Conservation (phyloP, 2,113 vertebrate genomes). For the Rissa tridactyla region DNA sequence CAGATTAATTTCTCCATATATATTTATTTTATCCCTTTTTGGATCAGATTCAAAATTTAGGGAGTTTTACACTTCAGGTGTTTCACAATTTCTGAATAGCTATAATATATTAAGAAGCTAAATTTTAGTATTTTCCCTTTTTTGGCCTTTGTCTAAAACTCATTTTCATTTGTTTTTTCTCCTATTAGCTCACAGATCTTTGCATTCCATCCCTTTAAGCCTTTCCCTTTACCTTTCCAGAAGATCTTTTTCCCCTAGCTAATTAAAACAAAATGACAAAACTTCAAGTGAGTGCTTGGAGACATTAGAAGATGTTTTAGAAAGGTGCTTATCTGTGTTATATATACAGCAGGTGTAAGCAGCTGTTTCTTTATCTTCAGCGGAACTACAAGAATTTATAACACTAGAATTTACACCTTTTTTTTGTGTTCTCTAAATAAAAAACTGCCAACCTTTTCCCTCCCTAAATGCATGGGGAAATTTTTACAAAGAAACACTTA, state of each 20-base stretch:
- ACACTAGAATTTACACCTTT: neutral
- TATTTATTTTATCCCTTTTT: neutral
- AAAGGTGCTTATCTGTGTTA: neutral
- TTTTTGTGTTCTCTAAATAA: neutral
- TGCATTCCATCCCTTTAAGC: neutral
- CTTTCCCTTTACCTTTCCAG: neutral
- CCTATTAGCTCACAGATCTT: neutral
- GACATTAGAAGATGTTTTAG: neutral
- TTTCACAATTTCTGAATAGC: neutral
- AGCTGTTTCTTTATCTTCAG: neutral
- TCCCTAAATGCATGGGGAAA: neutral
- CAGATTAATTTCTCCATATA: neutral
- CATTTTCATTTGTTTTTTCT: neutral
- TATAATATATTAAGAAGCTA: neutral
- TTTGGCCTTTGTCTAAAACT: neutral
- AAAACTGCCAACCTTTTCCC: neutral
- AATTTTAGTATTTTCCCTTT: neutral
- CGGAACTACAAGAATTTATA: neutral
- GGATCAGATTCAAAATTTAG: neutral
- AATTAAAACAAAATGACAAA: neutral
- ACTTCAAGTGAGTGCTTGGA: neutral
- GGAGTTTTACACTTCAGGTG: rapidly evolving
- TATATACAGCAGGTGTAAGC: neutral
- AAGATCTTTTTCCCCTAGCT: neutral
- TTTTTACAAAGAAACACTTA: neutral